Base-by-base conservation (phyloP, 2,888 invertebrate genomes). In the Agrotis exclamationis region DNA sequence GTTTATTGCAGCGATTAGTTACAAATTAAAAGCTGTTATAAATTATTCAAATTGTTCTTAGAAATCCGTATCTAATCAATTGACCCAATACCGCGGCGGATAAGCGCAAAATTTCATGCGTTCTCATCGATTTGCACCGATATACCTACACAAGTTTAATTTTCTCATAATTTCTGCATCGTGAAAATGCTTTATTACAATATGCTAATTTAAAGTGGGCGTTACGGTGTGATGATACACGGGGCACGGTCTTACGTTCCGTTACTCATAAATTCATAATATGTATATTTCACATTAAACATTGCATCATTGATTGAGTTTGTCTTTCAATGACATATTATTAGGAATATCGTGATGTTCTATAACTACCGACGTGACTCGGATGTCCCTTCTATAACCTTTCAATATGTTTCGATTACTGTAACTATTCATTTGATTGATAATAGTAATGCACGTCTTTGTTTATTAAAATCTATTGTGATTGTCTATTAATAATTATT, bases 331-430 rank as follows among this genome's bases (percentile, higher is more conserved):
- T 82, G 74, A 70, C 73, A 85, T 72, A 65, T 70, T 79, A 84
- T 74, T 74, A 85, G 51, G 54, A 82, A 54, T 13, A 62, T 78
- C 82, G 82, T 81, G 78, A 74, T 66, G 58, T 60, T 69, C 65
- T 22, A 51, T 72, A 71, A 69, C 62, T 60, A 70, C 56, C 56
- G 63, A 56, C 70, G 70, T 78, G 79, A 66, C 70, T 74, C 14
- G 24, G 33, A 45, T 73, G 66, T 79, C 65, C 79, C 79, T 82
- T 82, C 68, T 82, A 78, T 66, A 82, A 82, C 79, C 82, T 78
- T 79, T 82, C 24, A 51, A 65, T 68, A 11, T 50, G 28, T 79
- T 72, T 59, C 50, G 11, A 78, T 77, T 62, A 77, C 54, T 68
- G 20, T 62, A 71, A 58, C 33, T 57, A 77, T 71, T 62, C 13